phyloP scores from a whole-genome alignment of 2,113 vertebrate genomes.

The Dipodomys merriami region DNA sequence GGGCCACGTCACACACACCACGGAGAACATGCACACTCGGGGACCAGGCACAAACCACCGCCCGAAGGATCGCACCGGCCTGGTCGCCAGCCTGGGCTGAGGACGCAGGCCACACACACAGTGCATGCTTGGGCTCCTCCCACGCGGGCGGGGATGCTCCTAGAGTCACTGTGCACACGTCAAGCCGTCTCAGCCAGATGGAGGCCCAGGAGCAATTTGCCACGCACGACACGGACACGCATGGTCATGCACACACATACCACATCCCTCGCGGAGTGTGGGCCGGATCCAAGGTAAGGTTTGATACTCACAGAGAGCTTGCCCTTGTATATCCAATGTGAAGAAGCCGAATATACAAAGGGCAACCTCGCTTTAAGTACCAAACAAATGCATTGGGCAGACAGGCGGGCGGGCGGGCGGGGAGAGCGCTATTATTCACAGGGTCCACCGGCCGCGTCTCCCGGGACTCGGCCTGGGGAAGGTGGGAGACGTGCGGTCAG shows the following conservation, averaged over 20 bases:
- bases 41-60: rapidly evolving
- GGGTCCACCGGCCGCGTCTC: slow-evolving; percentile 16
- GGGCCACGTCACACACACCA: neutral
- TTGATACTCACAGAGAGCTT: slow-evolving; percentile 83
- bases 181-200: neutral
- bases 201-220: neutral
- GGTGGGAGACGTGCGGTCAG: neutral
- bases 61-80: rapidly evolving
- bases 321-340: slow-evolving; percentile 79
- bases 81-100: neutral
- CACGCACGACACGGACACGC: slow-evolving; percentile 15
- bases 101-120: neutral
- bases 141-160: neutral
- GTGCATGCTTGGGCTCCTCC: slow-evolving; percentile 13
- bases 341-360: slow-evolving; percentile 80
- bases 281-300: slow-evolving; percentile 65
- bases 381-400: slow-evolving; percentile 60
- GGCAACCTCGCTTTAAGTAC: slow-evolving; percentile 80
- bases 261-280: slow-evolving; percentile 64
- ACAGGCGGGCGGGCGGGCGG: slow-evolving; percentile 16
- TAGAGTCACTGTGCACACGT: rapidly evolving
- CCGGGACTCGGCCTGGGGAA: slow-evolving; percentile 58
- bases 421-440: neutral
- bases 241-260: slow-evolving; percentile 74
- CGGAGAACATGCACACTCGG: neutral